phyloP scores from a whole-genome alignment of 2,797 vertebrate genomes.

The Steatocranus sp. region DNA sequence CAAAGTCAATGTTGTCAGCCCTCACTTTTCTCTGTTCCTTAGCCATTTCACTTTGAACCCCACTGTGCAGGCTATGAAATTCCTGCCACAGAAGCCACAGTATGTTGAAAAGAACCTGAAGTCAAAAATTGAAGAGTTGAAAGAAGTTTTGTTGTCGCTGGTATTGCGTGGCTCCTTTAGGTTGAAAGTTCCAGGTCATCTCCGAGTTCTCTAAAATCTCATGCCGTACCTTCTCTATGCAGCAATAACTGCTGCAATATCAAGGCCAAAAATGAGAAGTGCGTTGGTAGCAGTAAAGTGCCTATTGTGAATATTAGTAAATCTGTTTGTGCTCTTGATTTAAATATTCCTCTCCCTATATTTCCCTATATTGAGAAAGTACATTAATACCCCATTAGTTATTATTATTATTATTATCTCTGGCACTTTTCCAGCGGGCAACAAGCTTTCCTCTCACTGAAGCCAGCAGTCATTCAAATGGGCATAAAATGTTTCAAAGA shows the following conservation, averaged over 20 bases:
- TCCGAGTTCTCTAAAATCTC: neutral
- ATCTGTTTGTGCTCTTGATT: neutral
- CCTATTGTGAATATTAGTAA: neutral
- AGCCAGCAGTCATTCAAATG: neutral
- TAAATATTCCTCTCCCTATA: neutral
- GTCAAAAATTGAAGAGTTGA: neutral
- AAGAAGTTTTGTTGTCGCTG: neutral
- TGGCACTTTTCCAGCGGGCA: rapidly evolving
- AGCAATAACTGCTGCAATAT: neutral
- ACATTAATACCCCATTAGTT: neutral
- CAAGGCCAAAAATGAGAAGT: neutral
- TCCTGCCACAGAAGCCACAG: neutral
- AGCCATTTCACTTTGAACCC: neutral
- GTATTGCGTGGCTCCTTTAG: neutral
- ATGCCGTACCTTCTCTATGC: neutral
- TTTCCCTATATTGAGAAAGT: neutral
- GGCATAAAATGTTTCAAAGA: neutral
- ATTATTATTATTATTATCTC: neutral
- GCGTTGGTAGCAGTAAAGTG: neutral
- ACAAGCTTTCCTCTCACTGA: neutral
- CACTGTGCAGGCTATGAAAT: neutral
- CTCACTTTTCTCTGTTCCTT: neutral
- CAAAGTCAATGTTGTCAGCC: neutral
- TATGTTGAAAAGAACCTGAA: neutral
- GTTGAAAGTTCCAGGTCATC: neutral